Percentiles rank a stretch among this genome's conserved stretches.
These are phyloP conservation scores for Edolisoma coerulescens DNA, from an alignment of 2,113 vertebrate genomes.

Conservation along the genomic window DNA sequence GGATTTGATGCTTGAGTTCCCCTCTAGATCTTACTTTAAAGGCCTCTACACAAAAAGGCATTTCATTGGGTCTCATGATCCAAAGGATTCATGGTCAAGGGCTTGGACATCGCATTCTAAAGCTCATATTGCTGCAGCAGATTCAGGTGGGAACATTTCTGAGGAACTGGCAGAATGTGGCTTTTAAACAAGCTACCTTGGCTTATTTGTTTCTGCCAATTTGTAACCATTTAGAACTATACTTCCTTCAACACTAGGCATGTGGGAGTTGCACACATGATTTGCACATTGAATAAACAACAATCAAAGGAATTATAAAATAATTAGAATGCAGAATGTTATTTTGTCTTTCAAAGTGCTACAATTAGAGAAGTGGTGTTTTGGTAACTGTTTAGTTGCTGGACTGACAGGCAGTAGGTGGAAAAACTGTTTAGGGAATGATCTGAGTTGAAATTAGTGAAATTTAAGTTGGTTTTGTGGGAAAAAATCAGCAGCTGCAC, in stretches of 20 bases:
- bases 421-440: neutral
- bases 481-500: neutral
- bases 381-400: slow-evolving; percentile 10
- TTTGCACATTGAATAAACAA: neutral
- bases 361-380: neutral
- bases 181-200: neutral
- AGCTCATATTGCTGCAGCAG: neutral
- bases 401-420: neutral
- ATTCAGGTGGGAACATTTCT: neutral
- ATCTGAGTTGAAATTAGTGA: neutral
- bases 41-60: neutral
- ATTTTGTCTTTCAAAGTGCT: slow-evolving; percentile 10
- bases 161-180: neutral
- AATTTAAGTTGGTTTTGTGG: neutral
- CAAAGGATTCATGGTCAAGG: neutral
- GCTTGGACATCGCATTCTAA: neutral
- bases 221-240: neutral
- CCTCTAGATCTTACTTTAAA: neutral
- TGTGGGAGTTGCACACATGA: neutral
- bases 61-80: neutral
- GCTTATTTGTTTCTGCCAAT: neutral
- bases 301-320: slow-evolving; percentile 15
- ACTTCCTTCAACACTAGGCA: neutral
- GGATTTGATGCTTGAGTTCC: neutral
- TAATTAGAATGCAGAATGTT: neutral